A percentile compares a stretch with the other conserved stretches of the same genome.
Evolutionary conservation across 1,140 invertebrate genomes (phyloP).

Genomic region (Agrypnia vestita): DNA sequence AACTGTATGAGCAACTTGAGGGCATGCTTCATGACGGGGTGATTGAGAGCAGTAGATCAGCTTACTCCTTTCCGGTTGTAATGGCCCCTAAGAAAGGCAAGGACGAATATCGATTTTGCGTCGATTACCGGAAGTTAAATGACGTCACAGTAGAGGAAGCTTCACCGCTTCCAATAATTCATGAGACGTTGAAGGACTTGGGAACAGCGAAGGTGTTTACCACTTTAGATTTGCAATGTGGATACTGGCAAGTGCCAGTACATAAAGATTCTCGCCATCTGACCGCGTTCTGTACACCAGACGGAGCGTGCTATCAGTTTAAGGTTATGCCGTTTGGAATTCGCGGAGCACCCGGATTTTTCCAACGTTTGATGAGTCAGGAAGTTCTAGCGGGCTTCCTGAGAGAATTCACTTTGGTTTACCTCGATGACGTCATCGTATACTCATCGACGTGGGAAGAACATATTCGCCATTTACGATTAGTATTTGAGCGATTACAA

Average conservation of each 20-base stretch:
- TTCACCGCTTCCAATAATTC: background rate
- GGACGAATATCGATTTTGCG: constrained; percentile 1
- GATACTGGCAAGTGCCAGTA: constrained; percentile 31
- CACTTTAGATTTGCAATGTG: background rate
- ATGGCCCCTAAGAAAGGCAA: constrained; percentile 8
- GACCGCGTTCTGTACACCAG: constrained; percentile 23
- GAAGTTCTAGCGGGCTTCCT: constrained; percentile 7
- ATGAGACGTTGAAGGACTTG: constrained; percentile 25
- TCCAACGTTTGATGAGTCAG: constrained; percentile 9
- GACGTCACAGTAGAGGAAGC: background rate
- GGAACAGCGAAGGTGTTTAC: constrained; percentile 3
- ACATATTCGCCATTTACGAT: background rate
- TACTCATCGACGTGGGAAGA: background rate
- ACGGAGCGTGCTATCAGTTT: constrained; percentile 21
- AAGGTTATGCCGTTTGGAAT: constrained; percentile 17
- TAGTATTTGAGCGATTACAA: constrained; percentile 7
- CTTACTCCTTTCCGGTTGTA: constrained; percentile 23
- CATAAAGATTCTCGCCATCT: background rate
- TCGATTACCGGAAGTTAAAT: constrained; percentile 15
- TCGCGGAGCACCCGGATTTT: background rate
- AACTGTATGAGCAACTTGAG: constrained; percentile 25
- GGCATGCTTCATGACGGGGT: constrained; percentile 20
- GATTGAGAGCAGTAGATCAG: background rate
- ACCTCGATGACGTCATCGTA: background rate
- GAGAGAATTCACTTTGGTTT: constrained; percentile 8